Evolutionary conservation across 1,140 invertebrate species (phyloP).

Genomic region (Mactra quadrangularis): DNA sequence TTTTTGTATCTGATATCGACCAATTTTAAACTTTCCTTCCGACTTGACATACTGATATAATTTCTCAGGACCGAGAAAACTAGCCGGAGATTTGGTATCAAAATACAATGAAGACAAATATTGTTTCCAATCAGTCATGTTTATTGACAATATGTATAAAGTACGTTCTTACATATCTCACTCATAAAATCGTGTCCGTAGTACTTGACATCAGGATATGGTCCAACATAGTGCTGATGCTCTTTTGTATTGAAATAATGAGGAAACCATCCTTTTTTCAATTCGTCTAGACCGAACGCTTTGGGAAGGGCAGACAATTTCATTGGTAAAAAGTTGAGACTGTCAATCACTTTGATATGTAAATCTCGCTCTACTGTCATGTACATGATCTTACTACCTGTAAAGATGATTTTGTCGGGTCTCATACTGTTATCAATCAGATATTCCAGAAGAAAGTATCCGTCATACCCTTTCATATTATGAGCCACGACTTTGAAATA

Average conservation of each 20-base stretch:
- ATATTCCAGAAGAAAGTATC: constrained; percentile 42
- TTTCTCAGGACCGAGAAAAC: constrained; percentile 25
- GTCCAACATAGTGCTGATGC: constrained; percentile 44
- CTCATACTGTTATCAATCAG: constrained; percentile 2
- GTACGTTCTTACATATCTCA: constrained; percentile 24
- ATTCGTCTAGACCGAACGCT: constrained; percentile 38
- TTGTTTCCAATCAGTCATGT: constrained; percentile 36
- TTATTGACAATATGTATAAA: constrained; percentile 13
- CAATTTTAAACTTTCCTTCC: constrained; percentile 38
- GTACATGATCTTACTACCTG: constrained; percentile 12
- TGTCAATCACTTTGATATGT: constrained; percentile 22
- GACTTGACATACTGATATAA: constrained; percentile 31
- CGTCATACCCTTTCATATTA: constrained; percentile 51
- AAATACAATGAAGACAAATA: constrained; percentile 45
- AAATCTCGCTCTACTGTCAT: constrained; percentile 13
- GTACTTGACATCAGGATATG: constrained; percentile 1
- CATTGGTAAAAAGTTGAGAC: constrained; percentile 53
- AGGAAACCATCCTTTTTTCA: constrained; percentile 55
- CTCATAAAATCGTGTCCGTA: constrained; percentile 41
- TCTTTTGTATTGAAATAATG: constrained; percentile 42
- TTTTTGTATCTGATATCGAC: constrained; percentile 37
- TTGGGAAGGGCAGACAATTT: constrained; percentile 36
- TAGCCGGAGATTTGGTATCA: constrained; percentile 4
- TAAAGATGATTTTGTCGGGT: constrained; percentile 16
- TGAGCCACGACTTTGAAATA: constrained; percentile 34